These are phyloP conservation scores for Nephrotoma appendiculata DNA, from an alignment of 2,888 invertebrate species.

Conservation along the genomic window DNA sequence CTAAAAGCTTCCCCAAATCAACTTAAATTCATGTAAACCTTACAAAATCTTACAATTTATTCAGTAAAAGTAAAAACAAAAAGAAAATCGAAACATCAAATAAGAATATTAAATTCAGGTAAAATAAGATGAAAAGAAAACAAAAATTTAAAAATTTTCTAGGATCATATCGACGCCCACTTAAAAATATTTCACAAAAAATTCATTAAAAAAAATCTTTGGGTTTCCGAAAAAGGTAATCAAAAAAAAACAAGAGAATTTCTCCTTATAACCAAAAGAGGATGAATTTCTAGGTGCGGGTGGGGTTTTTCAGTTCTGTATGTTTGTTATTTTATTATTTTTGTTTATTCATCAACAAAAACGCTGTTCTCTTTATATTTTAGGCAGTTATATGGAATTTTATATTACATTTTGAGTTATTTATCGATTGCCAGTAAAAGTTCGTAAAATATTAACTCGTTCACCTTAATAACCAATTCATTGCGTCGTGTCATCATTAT, in stretches of 20 bases:
- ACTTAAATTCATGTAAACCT: background rate
- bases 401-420: background rate
- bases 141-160: background rate
- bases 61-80: background rate
- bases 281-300: background rate
- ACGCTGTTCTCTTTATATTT: background rate
- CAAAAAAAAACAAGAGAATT: background rate
- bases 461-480: background rate
- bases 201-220: background rate
- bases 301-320: background rate
- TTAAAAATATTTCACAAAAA: background rate
- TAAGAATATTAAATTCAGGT: background rate
- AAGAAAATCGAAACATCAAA: background rate
- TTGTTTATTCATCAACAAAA: background rate
- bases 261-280: background rate
- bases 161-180: background rate
- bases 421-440: background rate
- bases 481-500: background rate
- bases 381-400: background rate
- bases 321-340: background rate
- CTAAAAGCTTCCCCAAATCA: background rate
- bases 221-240: background rate
- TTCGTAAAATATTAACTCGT: background rate
- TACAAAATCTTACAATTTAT: background rate
- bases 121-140: background rate